phyloP scores from a whole-genome alignment of 1,140 invertebrate species.

The Episyrphus balteatus region DNA sequence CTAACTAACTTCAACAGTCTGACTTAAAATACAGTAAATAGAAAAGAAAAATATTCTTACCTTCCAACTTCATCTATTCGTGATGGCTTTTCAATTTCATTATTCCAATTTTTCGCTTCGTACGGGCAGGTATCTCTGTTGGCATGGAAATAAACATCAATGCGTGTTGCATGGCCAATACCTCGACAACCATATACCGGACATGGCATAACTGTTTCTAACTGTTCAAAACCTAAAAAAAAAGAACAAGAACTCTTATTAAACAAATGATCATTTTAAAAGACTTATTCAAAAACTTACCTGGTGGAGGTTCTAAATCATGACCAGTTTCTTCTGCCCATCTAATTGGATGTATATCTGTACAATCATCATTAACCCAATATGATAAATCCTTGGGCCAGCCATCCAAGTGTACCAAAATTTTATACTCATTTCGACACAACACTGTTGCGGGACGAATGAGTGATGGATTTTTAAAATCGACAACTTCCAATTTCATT shows the following conservation, averaged over 20 bases:
- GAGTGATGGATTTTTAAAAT: conserved; percentile 60
- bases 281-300: too few relatives aligned
- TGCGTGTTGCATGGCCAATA: conserved; percentile 63
- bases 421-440: conserved; percentile 61
- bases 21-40: too few relatives aligned
- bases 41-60: too few relatives aligned
- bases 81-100: conserved; percentile 23
- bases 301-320: conserved; percentile 69
- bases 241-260: too few relatives aligned
- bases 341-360: conserved; percentile 81
- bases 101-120: conserved; percentile 35
- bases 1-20: too few relatives aligned
- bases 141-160: conserved; percentile 63
- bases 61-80: conserved; percentile 12
- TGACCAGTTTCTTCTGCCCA: conserved; percentile 85
- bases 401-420: conserved; percentile 83
- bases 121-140: conserved; percentile 77
- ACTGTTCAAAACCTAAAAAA: conserved; percentile 13
- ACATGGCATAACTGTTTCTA: conserved; percentile 38
- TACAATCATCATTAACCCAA: conserved; percentile 83
- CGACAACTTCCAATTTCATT: conserved; percentile 86
- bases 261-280: too few relatives aligned
- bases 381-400: conserved; percentile 78
- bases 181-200: conserved; percentile 67
- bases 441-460: conserved; percentile 78